Base-by-base conservation (phyloP, 2,888 invertebrate genomes). In the Smittia sp. region DNA sequence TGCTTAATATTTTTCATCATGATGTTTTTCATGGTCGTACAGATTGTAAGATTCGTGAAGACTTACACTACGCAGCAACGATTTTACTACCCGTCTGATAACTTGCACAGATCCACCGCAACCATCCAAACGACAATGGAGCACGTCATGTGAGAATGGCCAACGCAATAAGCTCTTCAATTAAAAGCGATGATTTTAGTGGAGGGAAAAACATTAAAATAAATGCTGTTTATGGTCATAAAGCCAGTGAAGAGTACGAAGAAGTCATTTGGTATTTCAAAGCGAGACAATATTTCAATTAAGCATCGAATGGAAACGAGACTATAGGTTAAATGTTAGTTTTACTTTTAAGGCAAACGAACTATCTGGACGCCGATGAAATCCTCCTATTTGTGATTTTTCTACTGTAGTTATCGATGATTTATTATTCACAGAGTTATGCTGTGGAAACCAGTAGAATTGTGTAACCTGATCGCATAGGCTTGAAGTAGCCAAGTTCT, bases 111-210 rank as follows among this genome's bases (percentile, higher is more conserved):
- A 1, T 72, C 72, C 24, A 72, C 72, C 15, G 62, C 72, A 38
- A 72, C 72, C n/a, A 72, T 72, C 6, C 58, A 72, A 24, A 72
- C 72, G 11, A 62, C 72, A 72, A 72, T 72, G 72, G 72, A 72
- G 27, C 58, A 72, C 24, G 72, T 62, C 38, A 72, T 72, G 72
- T 72, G 32, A 52, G 20, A 1, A 6, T 46, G 6, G 27, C 9
- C 22, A 58, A 58, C 7, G 18, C 58, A 18, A 3, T 58, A 58
- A 58, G 22, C 18, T 22, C 22, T 58, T 58, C 1, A 58, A 58
- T 22, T 58, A 58, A 46, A 46, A 22, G 18, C 22, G 46, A 46
- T 46, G 9, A 46, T 46, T 46, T 46, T 32, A 6, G 32, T 32
- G 32, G 32, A 32, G 32, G 9, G 9, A 32, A 32, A 32, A 58